Evolutionary conservation across 2,888 invertebrate genomes (phyloP).

Genomic region (Erannis defoliaria): DNA sequence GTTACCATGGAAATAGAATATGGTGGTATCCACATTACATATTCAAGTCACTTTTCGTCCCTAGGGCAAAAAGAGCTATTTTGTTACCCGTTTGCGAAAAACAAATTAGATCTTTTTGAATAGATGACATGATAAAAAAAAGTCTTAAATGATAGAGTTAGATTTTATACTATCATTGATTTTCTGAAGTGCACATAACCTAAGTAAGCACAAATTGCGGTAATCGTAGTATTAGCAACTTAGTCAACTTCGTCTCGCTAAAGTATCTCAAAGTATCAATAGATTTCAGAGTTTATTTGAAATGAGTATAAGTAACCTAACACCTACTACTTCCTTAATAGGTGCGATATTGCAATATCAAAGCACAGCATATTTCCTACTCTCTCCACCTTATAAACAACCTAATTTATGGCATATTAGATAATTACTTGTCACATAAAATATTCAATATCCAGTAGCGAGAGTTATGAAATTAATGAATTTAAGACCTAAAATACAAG

Average conservation of each 20-base stretch:
- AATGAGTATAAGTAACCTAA: slow-evolving; percentile 14
- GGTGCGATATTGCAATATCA: slow-evolving; percentile 23
- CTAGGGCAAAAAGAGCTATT: too few relatives aligned
- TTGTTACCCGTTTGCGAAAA: too few relatives aligned
- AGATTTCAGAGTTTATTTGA: background rate
- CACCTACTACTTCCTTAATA: slow-evolving; percentile 16
- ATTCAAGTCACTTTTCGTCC: too few relatives aligned
- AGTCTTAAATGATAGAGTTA: too few relatives aligned
- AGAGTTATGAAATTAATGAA: slow-evolving; percentile 28
- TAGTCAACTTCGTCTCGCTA: background rate
- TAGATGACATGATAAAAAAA: too few relatives aligned
- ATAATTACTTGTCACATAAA: slow-evolving; percentile 37
- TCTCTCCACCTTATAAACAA: slow-evolving; percentile 29
- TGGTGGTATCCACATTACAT: too few relatives aligned
- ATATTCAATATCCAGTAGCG: slow-evolving; percentile 24
- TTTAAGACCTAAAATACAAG: slow-evolving; percentile 1
- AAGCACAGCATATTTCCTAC: slow-evolving; percentile 22
- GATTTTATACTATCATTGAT: background rate
- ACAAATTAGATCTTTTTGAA: too few relatives aligned
- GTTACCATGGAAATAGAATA: too few relatives aligned
- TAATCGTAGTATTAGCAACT: background rate
- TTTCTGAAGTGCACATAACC: background rate
- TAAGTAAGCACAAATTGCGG: background rate
- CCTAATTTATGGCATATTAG: slow-evolving; percentile 32
- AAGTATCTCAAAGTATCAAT: slow-evolving; percentile 5